phyloP scores from a whole-genome alignment of 2,797 vertebrate genomes.

The Lepus townsendii region DNA sequence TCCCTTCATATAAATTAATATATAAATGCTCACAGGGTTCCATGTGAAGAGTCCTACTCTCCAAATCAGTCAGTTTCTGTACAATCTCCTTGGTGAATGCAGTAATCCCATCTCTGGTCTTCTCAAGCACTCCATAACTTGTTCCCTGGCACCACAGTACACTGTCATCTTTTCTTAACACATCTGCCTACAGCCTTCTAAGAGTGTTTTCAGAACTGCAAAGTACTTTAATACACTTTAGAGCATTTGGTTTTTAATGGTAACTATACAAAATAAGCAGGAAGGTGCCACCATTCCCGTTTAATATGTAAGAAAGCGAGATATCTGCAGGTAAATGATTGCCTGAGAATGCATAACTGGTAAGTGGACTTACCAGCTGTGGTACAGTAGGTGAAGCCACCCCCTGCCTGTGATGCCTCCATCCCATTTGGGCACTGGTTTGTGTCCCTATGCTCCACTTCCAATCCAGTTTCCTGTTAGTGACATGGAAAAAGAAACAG shows the following conservation, averaged over 20 bases:
- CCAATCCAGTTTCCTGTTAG: too few species aligned
- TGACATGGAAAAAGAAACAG: too few species aligned
- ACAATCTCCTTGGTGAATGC: background rate
- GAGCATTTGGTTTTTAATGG: background rate
- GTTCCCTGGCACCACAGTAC: background rate
- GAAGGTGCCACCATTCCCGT: background rate
- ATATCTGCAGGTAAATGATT: background rate
- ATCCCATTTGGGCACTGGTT: too few species aligned
- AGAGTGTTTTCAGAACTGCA: background rate
- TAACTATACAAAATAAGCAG: background rate
- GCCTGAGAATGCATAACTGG: background rate
- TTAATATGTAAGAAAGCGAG: slow-evolving; percentile 6
- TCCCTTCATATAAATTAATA: background rate
- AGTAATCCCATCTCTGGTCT: background rate
- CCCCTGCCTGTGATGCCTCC: too few species aligned
- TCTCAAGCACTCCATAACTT: background rate
- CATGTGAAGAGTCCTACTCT: background rate
- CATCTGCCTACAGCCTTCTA: background rate
- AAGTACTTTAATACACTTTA: background rate
- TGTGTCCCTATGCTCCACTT: too few species aligned
- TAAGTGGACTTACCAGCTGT: background rate
- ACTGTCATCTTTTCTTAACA: background rate
- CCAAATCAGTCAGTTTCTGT: background rate
- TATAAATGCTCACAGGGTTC: background rate
- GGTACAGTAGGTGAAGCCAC: too few species aligned